phyloP scores from a whole-genome alignment of 2,113 vertebrate species.

The Chinchilla lanigera region DNA sequence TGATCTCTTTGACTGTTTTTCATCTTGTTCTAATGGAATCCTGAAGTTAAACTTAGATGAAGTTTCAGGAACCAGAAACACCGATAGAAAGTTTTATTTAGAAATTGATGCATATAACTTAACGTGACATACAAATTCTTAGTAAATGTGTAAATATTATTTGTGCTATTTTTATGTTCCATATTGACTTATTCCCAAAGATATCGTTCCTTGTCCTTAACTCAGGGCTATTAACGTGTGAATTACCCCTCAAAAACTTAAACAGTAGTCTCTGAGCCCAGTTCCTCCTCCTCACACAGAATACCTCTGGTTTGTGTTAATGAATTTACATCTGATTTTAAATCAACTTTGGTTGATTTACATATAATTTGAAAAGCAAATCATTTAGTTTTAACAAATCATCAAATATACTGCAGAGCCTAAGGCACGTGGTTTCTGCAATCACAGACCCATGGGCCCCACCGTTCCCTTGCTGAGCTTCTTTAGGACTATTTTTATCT shows the following conservation, averaged over 20 bases:
- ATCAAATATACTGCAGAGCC: rapidly evolving
- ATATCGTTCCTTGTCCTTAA: neutral
- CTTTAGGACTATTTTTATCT: neutral
- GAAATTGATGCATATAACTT: neutral
- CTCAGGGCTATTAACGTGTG: neutral
- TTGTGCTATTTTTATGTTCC: neutral
- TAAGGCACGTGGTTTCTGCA: rapidly evolving
- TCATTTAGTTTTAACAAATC: neutral
- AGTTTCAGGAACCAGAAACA: conserved; percentile 27
- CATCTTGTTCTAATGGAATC: neutral
- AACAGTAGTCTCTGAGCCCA: neutral
- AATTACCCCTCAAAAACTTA: neutral
- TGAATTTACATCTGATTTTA: neutral
- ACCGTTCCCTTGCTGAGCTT: neutral
- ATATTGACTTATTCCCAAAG: neutral
- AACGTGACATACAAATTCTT: neutral
- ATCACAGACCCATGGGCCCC: no score
- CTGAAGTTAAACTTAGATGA: conserved; percentile 12
- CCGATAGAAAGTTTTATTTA: neutral
- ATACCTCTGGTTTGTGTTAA: neutral
- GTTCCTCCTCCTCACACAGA: neutral
- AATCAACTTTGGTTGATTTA: neutral
- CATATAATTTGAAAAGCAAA: neutral
- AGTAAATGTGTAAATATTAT: neutral
- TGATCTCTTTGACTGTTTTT: neutral